Evolutionary conservation across 23 tunicate species (phyloP), one percentile per base, ranked within the genome.

Genomic region (Ciona savignyi): DNA sequence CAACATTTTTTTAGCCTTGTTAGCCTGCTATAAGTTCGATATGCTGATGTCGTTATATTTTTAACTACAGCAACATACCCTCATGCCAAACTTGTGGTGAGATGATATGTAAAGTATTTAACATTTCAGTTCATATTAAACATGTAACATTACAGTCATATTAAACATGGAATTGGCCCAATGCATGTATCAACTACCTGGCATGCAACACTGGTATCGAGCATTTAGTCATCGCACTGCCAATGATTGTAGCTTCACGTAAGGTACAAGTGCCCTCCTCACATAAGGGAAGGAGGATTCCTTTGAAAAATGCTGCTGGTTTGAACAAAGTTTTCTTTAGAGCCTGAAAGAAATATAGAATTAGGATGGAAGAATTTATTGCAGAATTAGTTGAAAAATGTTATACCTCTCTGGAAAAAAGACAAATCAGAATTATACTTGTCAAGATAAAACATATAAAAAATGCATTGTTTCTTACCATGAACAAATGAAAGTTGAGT

Each of bases 201-300:
- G 98, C 78, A 56, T 86, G 98, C 20, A 78, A 62, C 27, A 77
- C 88, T 21, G 98, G 88, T 32, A 91, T 73, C 23, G 93, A 81
- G 49, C 80, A 86, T 60, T 93, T 81, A 22, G 93, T 70, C 79
- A 93, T 65, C 4, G 77, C 88, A 69, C 98, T 93, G 1, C 82
- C 80, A 23, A 93, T 81, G 32, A 93, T 93, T 4, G 88, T 86
- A 51, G 98, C 98, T 77, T 93, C 98, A 27, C 98, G 78, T 65
- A 93, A 74, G 3, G 98, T 86, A 68, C 98, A 93, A 4, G 98
- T 86, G 61, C 88, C 93, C 48, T 85, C 98, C 66, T 82, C 89
- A 70, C 94, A 86, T 23, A 94, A 60, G 1, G 99, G 99, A 4
- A 94, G 66, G 4, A 94, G 35, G 20, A 94, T 94, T 11, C 95